These are phyloP conservation scores for Ariolimax columbianus DNA, from an alignment of 2,888 invertebrate species.

Conservation along the genomic window DNA sequence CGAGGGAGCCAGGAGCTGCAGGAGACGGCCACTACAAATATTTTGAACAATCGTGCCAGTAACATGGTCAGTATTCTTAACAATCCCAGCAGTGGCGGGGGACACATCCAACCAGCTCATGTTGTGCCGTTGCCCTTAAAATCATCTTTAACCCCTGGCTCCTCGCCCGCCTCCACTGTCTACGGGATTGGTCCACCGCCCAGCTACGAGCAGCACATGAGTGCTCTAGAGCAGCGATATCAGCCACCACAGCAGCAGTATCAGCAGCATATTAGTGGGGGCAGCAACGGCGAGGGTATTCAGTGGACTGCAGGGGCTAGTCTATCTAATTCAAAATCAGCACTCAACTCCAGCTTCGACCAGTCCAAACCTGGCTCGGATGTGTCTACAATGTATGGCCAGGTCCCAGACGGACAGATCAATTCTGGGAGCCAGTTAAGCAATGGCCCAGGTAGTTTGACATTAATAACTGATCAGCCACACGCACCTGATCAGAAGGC, in stretches of 20 bases:
- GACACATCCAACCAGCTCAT: constrained; percentile 28
- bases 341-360: constrained; percentile 31
- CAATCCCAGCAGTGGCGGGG: neutral
- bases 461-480: neutral
- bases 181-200: constrained; percentile 81
- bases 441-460: neutral
- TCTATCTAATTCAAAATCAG: constrained; percentile 4
- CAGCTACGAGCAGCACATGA: constrained; percentile 83
- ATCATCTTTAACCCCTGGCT: constrained; percentile 84
- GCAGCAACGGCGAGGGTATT: constrained; percentile 1
- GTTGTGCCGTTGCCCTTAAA: constrained; percentile 64
- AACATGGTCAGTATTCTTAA: constrained; percentile 17
- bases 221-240: constrained; percentile 59
- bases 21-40: constrained; percentile 4
- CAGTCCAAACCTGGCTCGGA: constrained; percentile 5
- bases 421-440: neutral
- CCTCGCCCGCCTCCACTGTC: constrained; percentile 82
- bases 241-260: constrained; percentile 45
- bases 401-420: neutral
- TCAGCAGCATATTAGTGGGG: neutral
- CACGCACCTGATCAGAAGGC: neutral
- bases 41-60: neutral
- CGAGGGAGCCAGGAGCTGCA: constrained; percentile 59
- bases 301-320: neutral
- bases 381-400: constrained; percentile 14